Base-by-base conservation (phyloP, 92 coral and sea anemone genomes). In the Paragorgia papillata region DNA sequence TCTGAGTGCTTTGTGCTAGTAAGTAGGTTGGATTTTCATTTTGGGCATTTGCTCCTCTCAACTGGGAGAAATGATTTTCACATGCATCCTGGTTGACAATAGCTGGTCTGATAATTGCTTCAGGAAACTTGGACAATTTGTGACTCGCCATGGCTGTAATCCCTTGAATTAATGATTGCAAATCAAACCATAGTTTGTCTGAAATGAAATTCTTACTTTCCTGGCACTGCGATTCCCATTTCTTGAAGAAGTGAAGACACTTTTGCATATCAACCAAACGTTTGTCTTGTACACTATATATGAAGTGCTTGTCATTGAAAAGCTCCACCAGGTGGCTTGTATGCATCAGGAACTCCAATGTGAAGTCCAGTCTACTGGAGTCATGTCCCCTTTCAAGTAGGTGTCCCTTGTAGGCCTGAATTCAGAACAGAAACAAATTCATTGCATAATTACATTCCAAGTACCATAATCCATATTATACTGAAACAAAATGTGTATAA, bases 111-210 rank as follows among this genome's bases (percentile, higher is more conserved):
- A 66, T 26, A 0, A 43, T 24, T 66, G 73, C 24, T 37, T 43
- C 73, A 28, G 73, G 54, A 66, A 39, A 66, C 13, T 39, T 39
- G 24, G 73, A 39, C 46, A 66, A 43, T 26, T 66, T 66, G 26
- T 12, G 39, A 8, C 56, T 20, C 8, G 40, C 73, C n/a, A 66
- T 39, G 3, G 73, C 53, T 39, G 39, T 66, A 41, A 66, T 35
- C n/a, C 73, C 73, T 19, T 39, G 53, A 21, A 66, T 40, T 75
- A 84, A 71, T 7, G 88, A 88, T 33, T 80, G 82, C 0, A 80
- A 19, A 71, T 80, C 86, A 61, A 84, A 84, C 78, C 81, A 84
- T 30, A 76, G 30, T 56, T 88, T 88, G 50, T 29, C 34, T 41
- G 92, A 80, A 7, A 79, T 1, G 31, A 87, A 83, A 13, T 64